A percentile compares a stretch with the other conserved stretches of the same genome.
phyloP scores from a whole-genome alignment of 2,113 vertebrate genomes.

The Epinephelus lanceolatus region DNA sequence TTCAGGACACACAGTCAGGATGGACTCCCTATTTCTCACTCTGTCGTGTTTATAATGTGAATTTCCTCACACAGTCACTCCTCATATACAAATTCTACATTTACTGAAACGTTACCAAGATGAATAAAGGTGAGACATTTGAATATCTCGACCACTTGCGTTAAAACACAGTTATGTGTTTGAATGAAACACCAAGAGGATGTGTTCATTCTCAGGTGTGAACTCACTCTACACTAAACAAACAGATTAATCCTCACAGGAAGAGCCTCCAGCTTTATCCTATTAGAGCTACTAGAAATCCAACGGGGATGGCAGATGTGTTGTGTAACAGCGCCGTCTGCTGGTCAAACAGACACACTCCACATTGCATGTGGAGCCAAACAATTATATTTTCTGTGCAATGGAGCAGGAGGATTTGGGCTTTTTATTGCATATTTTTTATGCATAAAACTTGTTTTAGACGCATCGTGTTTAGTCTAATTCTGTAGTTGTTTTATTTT shows the following conservation, averaged over 20 bases:
- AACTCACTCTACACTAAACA: not conserved
- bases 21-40: not conserved
- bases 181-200: not conserved
- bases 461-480: too few relatives aligned
- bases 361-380: not conserved
- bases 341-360: not conserved
- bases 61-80: not conserved
- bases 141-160: fast-evolving
- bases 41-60: too few relatives aligned
- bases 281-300: conserved; percentile 20
- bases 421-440: too few relatives aligned
- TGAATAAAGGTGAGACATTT: not conserved
- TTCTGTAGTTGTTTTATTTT: too few relatives aligned
- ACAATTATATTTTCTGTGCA: too few relatives aligned
- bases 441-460: too few relatives aligned
- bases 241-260: conserved; percentile 38
- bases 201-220: not conserved
- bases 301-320: not conserved
- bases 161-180: not conserved
- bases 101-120: not conserved
- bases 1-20: not conserved
- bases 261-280: conserved; percentile 35
- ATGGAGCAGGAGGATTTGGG: too few relatives aligned
- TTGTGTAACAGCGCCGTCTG: conserved; percentile 49
- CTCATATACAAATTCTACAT: not conserved